Percentiles rank a stretch among this genome's conserved stretches.
These are phyloP conservation scores for Heterodera schachtii DNA, from an alignment of 1,140 invertebrate species.

Conservation along the genomic window DNA sequence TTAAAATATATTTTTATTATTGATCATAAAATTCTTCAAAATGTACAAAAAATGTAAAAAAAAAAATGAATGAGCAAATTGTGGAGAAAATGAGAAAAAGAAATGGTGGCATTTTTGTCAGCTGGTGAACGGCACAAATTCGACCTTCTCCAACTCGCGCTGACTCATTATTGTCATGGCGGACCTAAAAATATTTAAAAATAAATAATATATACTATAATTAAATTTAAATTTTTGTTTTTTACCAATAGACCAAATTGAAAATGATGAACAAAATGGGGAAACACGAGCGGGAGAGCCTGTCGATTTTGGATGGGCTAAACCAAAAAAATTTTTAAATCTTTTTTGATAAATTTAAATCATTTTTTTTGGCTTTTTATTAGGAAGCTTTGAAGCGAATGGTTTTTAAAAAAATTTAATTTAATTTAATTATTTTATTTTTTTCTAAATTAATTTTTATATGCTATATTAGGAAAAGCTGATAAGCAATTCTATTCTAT, in stretches of 20 bases:
- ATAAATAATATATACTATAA: slow-evolving; percentile 4
- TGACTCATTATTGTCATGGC: slow-evolving; percentile 30
- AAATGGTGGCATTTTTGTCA: background rate
- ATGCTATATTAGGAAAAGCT: too few species aligned
- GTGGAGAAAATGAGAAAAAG: background rate
- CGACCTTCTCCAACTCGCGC: slow-evolving; percentile 23
- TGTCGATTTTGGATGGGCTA: slow-evolving; percentile 79
- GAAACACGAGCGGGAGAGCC: slow-evolving; percentile 89
- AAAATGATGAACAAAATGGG: slow-evolving; percentile 90
- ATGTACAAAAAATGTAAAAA: background rate
- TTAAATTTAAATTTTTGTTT: slow-evolving; percentile 4
- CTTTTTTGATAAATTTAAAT: background rate
- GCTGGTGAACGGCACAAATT: background rate
- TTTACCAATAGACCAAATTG: slow-evolving; percentile 51
- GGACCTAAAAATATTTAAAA: slow-evolving; percentile 14
- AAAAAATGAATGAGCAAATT: background rate
- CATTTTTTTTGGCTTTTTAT: background rate
- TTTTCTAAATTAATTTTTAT: too few species aligned
- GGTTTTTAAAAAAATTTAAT: too few species aligned
- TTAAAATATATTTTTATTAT: background rate
- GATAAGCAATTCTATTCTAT: too few species aligned
- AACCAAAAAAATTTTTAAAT: background rate
- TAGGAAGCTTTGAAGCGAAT: too few species aligned
- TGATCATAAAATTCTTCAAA: background rate
- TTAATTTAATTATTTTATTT: too few species aligned